Evolutionary conservation across 2,797 vertebrate species (phyloP).

Genomic region (Gymnocypris eckloni): DNA sequence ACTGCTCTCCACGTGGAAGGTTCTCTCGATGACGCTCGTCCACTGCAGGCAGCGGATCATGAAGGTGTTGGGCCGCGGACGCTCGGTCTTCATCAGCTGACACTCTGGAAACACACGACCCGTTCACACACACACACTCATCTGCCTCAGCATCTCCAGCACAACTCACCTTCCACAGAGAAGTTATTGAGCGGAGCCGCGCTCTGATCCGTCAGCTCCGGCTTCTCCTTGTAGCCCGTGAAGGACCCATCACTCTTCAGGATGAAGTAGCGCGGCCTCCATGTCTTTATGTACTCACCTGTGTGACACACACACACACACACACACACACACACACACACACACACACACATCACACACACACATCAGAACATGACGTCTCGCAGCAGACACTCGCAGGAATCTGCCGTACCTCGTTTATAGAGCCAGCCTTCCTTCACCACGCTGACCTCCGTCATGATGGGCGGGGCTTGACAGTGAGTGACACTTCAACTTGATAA

Average conservation of each 20-base stretch:
- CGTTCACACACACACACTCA: neutral
- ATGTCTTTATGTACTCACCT: conserved; percentile 93
- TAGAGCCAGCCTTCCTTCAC: conserved; percentile 91
- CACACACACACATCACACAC: conserved; percentile 24
- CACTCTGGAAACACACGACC: conserved; percentile 76
- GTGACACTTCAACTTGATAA: conserved; percentile 12
- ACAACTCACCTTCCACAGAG: conserved; percentile 84
- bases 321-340: conserved; percentile 29
- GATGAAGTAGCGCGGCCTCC: conserved; percentile 90
- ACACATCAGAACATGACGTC: neutral
- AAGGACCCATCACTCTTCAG: conserved; percentile 90
- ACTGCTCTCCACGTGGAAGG: conserved; percentile 88
- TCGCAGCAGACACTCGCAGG: accelerated
- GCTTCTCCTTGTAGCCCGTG: conserved; percentile 90
- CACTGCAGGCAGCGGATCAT: conserved; percentile 92
- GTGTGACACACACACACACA: conserved; percentile 28
- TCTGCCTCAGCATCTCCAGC: neutral
- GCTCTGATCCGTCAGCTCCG: conserved; percentile 79
- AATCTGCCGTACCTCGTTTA: conserved; percentile 81
- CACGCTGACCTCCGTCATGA: conserved; percentile 86
- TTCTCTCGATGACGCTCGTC: conserved; percentile 90
- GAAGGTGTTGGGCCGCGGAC: conserved; percentile 88
- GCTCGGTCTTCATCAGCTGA: conserved; percentile 90
- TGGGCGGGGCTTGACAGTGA: conserved; percentile 49
- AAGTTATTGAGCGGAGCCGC: conserved; percentile 89